Evolutionary conservation across 2,797 vertebrate species (phyloP).

Genomic region (Enteromius mattozi): DNA sequence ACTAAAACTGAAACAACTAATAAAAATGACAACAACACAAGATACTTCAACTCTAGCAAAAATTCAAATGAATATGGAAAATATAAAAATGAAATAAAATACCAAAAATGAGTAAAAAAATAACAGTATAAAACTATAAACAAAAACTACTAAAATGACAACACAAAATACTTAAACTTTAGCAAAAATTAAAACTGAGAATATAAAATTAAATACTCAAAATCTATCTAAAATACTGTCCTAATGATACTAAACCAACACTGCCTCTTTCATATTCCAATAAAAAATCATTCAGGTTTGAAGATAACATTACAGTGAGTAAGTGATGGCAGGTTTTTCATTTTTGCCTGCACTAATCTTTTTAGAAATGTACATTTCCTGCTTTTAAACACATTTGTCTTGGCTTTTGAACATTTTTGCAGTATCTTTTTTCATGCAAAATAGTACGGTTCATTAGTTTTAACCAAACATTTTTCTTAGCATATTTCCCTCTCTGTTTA

Average conservation of each 20-base stretch:
- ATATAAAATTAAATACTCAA: neutral
- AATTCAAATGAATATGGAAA: neutral
- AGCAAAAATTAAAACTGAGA: neutral
- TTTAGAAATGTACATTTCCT: neutral
- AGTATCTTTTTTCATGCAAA: neutral
- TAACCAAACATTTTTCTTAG: conserved; percentile 32
- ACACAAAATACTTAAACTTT: neutral
- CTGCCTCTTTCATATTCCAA: neutral
- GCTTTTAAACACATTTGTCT: neutral
- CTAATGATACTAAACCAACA: neutral
- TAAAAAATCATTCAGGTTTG: neutral
- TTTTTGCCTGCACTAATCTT: neutral
- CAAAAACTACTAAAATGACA: neutral
- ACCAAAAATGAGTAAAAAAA: neutral
- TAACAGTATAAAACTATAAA: neutral
- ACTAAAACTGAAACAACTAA: neutral
- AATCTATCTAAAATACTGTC: neutral
- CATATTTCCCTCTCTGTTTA: conserved; percentile 41
- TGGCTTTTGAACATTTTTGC: neutral
- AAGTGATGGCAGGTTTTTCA: neutral
- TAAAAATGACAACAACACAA: neutral
- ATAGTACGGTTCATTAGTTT: conserved; percentile 17
- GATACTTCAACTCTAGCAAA: neutral
- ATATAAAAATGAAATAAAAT: neutral
- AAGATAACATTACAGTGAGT: neutral